Base-by-base conservation (phyloP, 2,888 invertebrate genomes). In the Caenorhabditis macrosperma region DNA sequence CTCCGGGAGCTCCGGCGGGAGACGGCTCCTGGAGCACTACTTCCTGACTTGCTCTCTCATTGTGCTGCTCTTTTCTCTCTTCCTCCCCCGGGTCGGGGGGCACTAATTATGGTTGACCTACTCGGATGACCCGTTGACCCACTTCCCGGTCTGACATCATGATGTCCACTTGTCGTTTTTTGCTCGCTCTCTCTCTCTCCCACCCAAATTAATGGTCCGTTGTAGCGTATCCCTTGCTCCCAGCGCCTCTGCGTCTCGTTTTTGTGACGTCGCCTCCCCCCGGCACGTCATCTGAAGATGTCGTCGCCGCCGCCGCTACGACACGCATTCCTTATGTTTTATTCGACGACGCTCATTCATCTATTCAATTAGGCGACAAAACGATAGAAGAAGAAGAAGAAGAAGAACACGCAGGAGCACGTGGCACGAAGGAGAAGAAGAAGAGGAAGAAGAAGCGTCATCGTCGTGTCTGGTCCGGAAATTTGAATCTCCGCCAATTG, bases 311-410 rank as follows among this genome's bases (percentile, higher is more conserved):
- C 66, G 50, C 64, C 66, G 50, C 64, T 28, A 55, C 55, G 67
- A 67, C 67, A 67, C 67, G 67, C 69, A 69, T 69, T 69, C 60
- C 69, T 69, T 69, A 69, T 69, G 69, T 69, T 69, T 69, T 69
- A 69, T 69, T 69, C 68, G 17, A n/a, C 44, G 17, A 4, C 48
- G 10, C 20, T 52, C 46, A 44, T 48, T 44, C 57, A 54, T 67
- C 60, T 69, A 69, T 69, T 69, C 69, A 69, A 69, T 69, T 69
- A 69, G 52, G 41, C 7, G 41, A 59, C 28, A 54, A 15, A 54
- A 59, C 59, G 41, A 41, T 3, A 59, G 41, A 63, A 24, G 15
- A 22, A 35, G n/a, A 9, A 44, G 20, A 4, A 35, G 12, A n/a
- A n/a, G n/a, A n/a, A n/a, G n/a, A n/a, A n/a, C n/a, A n/a, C 22